Evolutionary conservation across 2,797 vertebrate species (phyloP).

Genomic region (Pseudochirops cupreus): DNA sequence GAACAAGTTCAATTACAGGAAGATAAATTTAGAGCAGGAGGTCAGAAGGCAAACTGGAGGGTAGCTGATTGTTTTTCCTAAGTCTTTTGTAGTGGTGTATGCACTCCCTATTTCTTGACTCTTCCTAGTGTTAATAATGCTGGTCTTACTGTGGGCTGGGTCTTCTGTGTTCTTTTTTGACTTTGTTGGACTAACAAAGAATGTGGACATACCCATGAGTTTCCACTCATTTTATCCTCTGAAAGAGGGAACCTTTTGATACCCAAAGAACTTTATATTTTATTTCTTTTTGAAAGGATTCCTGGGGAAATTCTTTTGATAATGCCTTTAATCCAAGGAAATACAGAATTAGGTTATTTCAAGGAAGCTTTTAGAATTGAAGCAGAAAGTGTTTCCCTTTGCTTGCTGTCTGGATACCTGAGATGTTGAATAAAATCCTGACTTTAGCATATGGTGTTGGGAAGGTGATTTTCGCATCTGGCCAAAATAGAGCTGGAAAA

Average conservation of each 20-base stretch:
- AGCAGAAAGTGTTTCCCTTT: neutral
- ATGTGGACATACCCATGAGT: neutral
- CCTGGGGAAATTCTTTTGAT: neutral
- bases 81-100: neutral
- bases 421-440: neutral
- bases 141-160: neutral
- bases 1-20: neutral
- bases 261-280: neutral
- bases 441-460: too few relatives aligned
- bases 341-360: neutral
- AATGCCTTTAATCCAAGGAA: neutral
- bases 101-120: neutral
- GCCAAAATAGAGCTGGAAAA: neutral
- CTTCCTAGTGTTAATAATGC: neutral
- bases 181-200: neutral
- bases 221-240: neutral
- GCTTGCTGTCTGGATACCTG: neutral
- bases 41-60: neutral
- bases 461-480: too few relatives aligned
- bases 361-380: neutral
- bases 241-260: neutral
- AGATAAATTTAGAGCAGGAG: neutral
- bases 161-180: neutral
- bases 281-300: neutral
- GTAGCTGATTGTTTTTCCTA: too few relatives aligned